phyloP scores from a whole-genome alignment of 2,888 invertebrate genomes.

The Drosophila prostipennis region DNA sequence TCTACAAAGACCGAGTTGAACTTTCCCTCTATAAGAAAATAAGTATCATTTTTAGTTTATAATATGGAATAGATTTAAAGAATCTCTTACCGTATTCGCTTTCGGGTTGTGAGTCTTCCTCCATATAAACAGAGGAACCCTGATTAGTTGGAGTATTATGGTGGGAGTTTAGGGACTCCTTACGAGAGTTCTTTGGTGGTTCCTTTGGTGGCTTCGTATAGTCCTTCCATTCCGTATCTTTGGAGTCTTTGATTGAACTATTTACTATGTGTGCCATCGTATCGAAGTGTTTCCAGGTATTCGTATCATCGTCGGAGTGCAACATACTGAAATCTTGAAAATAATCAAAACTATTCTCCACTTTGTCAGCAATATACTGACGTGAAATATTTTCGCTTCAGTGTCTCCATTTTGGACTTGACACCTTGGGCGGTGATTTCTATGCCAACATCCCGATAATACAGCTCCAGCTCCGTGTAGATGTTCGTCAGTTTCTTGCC shows the following conservation, averaged over 20 bases:
- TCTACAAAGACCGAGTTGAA: conserved; percentile 10
- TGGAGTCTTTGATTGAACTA: neutral
- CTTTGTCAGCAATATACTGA: conserved; percentile 11
- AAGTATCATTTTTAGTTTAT: neutral
- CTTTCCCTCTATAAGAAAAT: conserved; percentile 1
- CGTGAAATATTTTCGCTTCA: conserved; percentile 42
- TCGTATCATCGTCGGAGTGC: neutral
- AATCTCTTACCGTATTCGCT: neutral
- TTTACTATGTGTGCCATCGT: conserved; percentile 11
- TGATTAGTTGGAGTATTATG: neutral
- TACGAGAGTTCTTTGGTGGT: conserved; percentile 7
- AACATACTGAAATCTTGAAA: conserved; percentile 5
- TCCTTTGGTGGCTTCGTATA: conserved; percentile 7
- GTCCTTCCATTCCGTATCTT: conserved; percentile 15
- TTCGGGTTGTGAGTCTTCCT: neutral
- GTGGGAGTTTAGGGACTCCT: neutral
- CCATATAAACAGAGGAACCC: conserved; percentile 2
- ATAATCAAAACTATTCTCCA: neutral
- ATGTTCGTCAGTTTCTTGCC: conserved; percentile 11
- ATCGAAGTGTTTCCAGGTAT: conserved; percentile 10
- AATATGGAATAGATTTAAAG: neutral
- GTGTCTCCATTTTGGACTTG: conserved; percentile 38
- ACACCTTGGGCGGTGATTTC: conserved; percentile 7
- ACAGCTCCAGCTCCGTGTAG: conserved; percentile 6
- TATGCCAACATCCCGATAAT: conserved; percentile 34